Conservation (phyloP, 2,888 invertebrate genomes). For the Norana najaformis region DNA sequence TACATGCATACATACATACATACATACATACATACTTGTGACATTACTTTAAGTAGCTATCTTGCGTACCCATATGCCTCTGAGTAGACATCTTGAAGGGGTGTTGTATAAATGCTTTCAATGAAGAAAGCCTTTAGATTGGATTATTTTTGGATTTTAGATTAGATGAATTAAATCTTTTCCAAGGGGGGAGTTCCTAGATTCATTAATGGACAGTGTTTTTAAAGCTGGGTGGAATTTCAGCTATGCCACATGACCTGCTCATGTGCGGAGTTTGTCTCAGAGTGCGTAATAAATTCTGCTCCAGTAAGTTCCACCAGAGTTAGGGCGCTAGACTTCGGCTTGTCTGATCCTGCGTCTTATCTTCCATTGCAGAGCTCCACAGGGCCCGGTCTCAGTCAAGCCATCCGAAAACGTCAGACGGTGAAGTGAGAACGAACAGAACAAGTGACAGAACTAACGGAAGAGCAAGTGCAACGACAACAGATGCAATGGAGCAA, state of each 20-base stretch:
- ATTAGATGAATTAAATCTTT: not conserved
- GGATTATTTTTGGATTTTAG: not conserved
- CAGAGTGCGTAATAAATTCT: not conserved
- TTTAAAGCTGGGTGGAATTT: not conserved
- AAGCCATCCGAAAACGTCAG: not conserved
- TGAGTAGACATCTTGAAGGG: too few species aligned
- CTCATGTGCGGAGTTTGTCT: not conserved
- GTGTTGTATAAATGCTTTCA: too few species aligned
- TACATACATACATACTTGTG: not conserved
- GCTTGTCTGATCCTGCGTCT: not conserved
- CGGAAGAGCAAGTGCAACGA: not conserved
- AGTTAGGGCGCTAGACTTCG: not conserved
- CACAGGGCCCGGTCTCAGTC: not conserved
- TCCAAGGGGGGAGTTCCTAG: not conserved
- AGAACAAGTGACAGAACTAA: not conserved
- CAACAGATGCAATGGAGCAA: not conserved
- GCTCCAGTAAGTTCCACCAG: not conserved
- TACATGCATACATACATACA: slow-evolving; percentile 15
- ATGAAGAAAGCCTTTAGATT: not conserved
- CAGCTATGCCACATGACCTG: slow-evolving; percentile 5
- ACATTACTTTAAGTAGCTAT: too few species aligned
- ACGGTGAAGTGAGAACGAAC: not conserved
- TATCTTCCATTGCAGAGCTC: not conserved
- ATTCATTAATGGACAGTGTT: not conserved
- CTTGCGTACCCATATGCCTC: too few species aligned